Evolutionary conservation across 2,888 invertebrate species (phyloP), one percentile per base, ranked within the genome.

Genomic region (Tanypteryx hageni): DNA sequence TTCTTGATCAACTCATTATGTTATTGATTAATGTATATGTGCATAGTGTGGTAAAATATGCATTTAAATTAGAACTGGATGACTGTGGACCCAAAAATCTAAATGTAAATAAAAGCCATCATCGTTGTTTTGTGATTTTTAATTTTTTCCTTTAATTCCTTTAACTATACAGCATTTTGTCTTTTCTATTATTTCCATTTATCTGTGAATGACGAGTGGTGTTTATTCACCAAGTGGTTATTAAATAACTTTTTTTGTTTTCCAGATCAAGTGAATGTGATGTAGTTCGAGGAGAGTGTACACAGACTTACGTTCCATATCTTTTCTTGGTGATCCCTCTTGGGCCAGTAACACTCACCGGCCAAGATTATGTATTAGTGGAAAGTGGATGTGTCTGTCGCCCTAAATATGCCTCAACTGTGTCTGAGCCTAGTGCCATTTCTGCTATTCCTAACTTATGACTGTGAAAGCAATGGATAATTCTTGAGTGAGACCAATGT

Each of bases 321-420:
- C 95, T 99, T 94, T 99, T 99, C 95, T 96, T 98, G 95, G 98
- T 98, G 92, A 97, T 98, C 93, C 98, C 98, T 0, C 95, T 98
- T 92, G 98, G 98, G 10, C 98, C 98, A 18, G 98, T 98, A 27
- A 98, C 98, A 16, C 95, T 98, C 27, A 98, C 98, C 7, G 98
- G 98, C 9, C 98, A 98, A 95, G 98, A 98, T 95, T 99, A 99
- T 95, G 98, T 99, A n/a, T 96, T 99, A 92, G 98, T 99, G 57
- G 98, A 99, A 95, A 98, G 98, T 94, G 98, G 98, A n/a, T 99
- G 98, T 95, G 98, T 98, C 58, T 99, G 98, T 95, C 96, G 96
- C 94, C 97, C 97, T 58, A 97, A 97, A 94, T 94, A 95, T 93
- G 94, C 94, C 22, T 81, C 92, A 56, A 68, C 76, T 81, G 83